These are phyloP conservation scores for Apostichopus japonicus DNA, from an alignment of 35 echinoderm and acorn worm species.

Conservation along the genomic window DNA sequence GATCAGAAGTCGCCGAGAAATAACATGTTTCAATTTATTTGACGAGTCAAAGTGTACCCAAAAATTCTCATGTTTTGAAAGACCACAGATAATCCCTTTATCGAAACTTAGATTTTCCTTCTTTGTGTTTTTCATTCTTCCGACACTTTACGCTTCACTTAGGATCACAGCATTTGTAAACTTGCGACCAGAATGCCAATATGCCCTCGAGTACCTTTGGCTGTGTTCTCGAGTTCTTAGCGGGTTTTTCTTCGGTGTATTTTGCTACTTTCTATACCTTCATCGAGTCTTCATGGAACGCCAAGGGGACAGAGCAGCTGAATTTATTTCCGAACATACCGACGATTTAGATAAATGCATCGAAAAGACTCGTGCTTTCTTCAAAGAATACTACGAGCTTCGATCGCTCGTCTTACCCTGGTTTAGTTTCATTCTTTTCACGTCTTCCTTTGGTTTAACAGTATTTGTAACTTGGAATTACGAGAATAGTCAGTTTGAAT, in stretches of 20 bases:
- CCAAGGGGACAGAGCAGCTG: not conserved
- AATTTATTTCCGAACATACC: not conserved
- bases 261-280: constrained; percentile 32
- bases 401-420: constrained; percentile 13
- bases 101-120: not conserved
- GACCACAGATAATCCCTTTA: not conserved
- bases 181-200: not conserved
- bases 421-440: not conserved
- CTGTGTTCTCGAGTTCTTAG: not conserved
- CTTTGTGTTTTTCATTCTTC: not conserved
- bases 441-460: constrained; percentile 1
- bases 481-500: not conserved
- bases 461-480: constrained; percentile 25
- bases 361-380: not conserved
- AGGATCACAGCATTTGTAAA: not conserved
- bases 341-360: constrained; percentile 10
- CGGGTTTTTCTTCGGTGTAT: not conserved
- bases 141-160: not conserved
- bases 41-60: not conserved
- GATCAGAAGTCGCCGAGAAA: not conserved
- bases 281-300: constrained; percentile 11
- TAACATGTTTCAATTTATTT: not conserved
- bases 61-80: not conserved
- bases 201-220: not conserved
- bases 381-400: not conserved